Evolutionary conservation across 1,140 invertebrate genomes (phyloP), one percentile per base, ranked within the genome.

Genomic region (Orussus abietinus): DNA sequence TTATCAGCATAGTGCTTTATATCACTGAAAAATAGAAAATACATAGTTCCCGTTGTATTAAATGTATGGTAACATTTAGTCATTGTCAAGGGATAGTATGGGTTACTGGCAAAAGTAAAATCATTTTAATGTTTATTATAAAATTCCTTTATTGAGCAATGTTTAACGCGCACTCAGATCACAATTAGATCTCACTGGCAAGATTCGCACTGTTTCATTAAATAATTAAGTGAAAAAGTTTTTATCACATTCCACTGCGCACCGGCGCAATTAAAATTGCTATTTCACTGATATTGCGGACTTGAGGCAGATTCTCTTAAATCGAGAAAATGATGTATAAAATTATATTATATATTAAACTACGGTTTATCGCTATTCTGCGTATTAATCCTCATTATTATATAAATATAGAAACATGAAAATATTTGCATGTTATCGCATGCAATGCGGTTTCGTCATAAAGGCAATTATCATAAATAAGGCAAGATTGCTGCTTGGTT

Each of bases 141-240:
- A 55, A 58, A 29, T 45, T 49, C 45, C 26, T 58, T 58, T 57
- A 57, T 57, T 58, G 55, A 58, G 55, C 55, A 58, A 53, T 42
- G 31, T 25, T 48, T 36, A n/a, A 42, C 38, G 34, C 41, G 28
- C 31, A 45, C 15, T 41, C 41, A 32, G 33, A 50, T 31, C 22
- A 35, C 32, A 33, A 41, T 26, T 12, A 43, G 22, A 50, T 38
- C 45, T 49, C 18, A 48, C 41, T 55, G 53, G 55, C 53, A 57
- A 57, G 50, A 55, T 44, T 47, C 37, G 44, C 38, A 38, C 14
- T 45, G 21, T 13, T 31, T 38, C 10, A 14, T 22, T 29, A 11
- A 18, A 31, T 48, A 43, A 48, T 38, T n/a, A 36, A 33, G 13
- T 35, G 29, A 30, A n/a, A 42, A 49, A 47, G 2, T 37, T 19